A percentile compares a stretch with the other conserved stretches of the same genome.
phyloP scores from a whole-genome alignment of 2,113 vertebrate genomes.

The Columba livia region DNA sequence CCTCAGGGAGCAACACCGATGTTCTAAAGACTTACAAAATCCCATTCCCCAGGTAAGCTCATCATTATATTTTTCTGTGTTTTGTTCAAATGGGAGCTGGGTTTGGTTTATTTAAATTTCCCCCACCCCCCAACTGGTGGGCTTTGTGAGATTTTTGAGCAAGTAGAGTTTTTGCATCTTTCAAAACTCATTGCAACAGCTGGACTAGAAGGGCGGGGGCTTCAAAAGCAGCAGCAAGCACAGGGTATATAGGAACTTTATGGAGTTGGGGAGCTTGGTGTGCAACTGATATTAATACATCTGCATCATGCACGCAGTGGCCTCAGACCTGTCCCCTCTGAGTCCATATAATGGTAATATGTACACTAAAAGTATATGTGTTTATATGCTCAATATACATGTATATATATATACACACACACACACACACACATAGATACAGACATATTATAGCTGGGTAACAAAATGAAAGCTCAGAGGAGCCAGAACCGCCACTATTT shows the following conservation, averaged over 20 bases:
- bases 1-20: background rate
- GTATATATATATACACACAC: no score
- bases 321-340: background rate
- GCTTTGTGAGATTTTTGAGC: background rate
- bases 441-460: background rate
- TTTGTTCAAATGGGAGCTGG: background rate
- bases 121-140: fast-evolving
- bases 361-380: background rate
- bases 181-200: background rate
- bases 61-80: background rate
- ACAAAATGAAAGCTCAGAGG: background rate
- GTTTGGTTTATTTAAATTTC: no score
- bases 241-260: fast-evolving
- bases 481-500: background rate
- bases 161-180: background rate
- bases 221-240: fast-evolving
- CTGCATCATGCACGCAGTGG: fast-evolving
- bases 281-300: no score
- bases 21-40: background rate
- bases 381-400: background rate
- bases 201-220: background rate
- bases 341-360: fast-evolving
- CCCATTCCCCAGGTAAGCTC: background rate
- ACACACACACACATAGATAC: fast-evolving
- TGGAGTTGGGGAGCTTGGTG: fast-evolving